Conservation (phyloP, 2,113 vertebrate genomes). For the Pedetes capensis region DNA sequence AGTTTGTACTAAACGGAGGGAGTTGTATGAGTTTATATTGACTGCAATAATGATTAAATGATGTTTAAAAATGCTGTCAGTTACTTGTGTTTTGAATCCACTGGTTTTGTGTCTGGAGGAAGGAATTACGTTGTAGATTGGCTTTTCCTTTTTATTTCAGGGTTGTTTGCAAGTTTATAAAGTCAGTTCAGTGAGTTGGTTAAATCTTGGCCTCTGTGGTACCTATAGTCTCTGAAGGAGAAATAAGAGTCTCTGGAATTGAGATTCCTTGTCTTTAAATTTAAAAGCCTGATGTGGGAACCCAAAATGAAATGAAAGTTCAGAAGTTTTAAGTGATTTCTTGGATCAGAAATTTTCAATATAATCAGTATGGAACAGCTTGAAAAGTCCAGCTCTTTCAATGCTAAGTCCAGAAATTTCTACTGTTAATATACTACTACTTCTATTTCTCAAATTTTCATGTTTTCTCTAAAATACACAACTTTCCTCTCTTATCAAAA, state of each 20-base stretch:
- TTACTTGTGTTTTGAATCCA: constrained; percentile 15
- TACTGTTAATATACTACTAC: too few relatives aligned
- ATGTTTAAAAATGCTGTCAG: background rate
- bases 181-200: background rate
- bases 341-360: background rate
- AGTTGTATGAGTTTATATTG: constrained; percentile 39
- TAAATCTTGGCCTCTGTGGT: background rate
- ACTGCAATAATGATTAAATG: background rate
- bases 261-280: background rate
- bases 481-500: background rate
- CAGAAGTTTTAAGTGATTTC: too few relatives aligned
- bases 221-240: background rate
- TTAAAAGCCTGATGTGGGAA: background rate
- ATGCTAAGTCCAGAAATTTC: too few relatives aligned
- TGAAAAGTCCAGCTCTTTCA: too few relatives aligned
- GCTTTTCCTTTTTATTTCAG: background rate
- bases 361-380: too few relatives aligned
- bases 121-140: background rate
- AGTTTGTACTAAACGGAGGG: constrained; percentile 7
- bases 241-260: background rate
- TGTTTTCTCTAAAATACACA: background rate
- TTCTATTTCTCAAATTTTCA: background rate
- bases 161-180: background rate
- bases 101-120: background rate
- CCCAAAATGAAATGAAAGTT: too few relatives aligned